These are phyloP conservation scores for Oscheius myriophilus DNA, from an alignment of 2,888 invertebrate species.

Conservation along the genomic window DNA sequence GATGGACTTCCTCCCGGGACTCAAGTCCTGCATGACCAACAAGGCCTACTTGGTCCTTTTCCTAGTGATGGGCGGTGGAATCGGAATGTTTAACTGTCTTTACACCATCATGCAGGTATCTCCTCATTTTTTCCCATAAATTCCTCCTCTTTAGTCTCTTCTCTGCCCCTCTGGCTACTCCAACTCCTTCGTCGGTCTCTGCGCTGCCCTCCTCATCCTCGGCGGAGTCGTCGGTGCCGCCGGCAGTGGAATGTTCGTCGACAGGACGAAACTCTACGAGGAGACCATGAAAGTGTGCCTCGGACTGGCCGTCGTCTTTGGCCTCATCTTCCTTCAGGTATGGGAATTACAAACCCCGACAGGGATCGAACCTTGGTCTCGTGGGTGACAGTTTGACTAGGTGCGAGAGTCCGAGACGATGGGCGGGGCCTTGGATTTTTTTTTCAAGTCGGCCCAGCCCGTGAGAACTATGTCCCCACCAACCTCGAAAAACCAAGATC, in stretches of 20 bases:
- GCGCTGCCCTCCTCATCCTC: conserved; percentile 72
- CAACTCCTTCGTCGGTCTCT: conserved; percentile 70
- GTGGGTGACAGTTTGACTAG: no score
- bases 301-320: conserved; percentile 66
- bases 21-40: conserved; percentile 60
- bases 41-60: conserved; percentile 65
- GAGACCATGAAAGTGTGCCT: conserved; percentile 73
- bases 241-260: conserved; percentile 71
- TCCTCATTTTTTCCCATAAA: no score
- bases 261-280: conserved; percentile 73
- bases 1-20: conserved; percentile 64
- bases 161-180: conserved; percentile 74
- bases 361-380: no score
- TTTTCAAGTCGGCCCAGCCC: no score
- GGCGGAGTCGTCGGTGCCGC: conserved; percentile 70
- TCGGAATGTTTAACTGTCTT: conserved; percentile 71
- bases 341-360: no score
- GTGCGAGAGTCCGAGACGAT: no score
- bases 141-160: conserved; percentile 71
- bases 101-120: conserved; percentile 69
- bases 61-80: conserved; percentile 69
- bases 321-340: conserved; percentile 66
- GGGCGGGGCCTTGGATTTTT: no score
- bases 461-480: no score
- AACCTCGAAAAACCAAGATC: no score